Evolutionary conservation across 2,797 vertebrate genomes (phyloP), one percentile per base, ranked within the genome.

Genomic region (Hoplostethus atlanticus): DNA sequence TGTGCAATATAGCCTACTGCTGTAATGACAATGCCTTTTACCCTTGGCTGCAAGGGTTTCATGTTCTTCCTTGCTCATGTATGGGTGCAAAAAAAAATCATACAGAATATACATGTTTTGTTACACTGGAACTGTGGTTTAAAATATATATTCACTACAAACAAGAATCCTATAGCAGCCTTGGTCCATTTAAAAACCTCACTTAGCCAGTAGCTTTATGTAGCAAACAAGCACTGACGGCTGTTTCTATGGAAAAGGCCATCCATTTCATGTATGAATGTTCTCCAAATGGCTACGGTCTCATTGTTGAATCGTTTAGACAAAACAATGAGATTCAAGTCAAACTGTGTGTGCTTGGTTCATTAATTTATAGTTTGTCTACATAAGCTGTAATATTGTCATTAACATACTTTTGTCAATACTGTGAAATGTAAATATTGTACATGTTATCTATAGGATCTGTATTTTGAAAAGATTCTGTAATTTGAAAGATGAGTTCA

Each of bases 141-240:
- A 63, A 77, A 48, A 57, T 44, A 31, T 63, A 11, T 28, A 28
- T 57, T 46, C 46, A 54, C 36, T 66, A 70, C 60, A 69, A 64
- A 54, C 36, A 36, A 63, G n/a, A 61, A 11, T 77, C 16, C 12
- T 73, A 77, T 52, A 58, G 58, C 67, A 48, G 51, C 50, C 50
- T 72, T 56, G n/a, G 34, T 58, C 31, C 36, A 12, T 77, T 73
- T 17, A 61, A 54, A 28, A 65, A 65, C 73, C 68, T 75, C 52
- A 67, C 56, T 82, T 73, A 61, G 77, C 80, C 60, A 62, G 84
- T 88, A 90, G 87, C 84, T 88, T 80, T 55, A 82, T 86, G 88
- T 91, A 92, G 89, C 89, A 85, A 55, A 64, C 21, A 58, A 42
- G 55, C 13, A 48, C 17, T 42, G 10, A 30, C n/a, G 51, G 12